Evolutionary conservation across 2,888 invertebrate genomes (phyloP).

Genomic region (Ashinkailepas kermadecensis): DNA sequence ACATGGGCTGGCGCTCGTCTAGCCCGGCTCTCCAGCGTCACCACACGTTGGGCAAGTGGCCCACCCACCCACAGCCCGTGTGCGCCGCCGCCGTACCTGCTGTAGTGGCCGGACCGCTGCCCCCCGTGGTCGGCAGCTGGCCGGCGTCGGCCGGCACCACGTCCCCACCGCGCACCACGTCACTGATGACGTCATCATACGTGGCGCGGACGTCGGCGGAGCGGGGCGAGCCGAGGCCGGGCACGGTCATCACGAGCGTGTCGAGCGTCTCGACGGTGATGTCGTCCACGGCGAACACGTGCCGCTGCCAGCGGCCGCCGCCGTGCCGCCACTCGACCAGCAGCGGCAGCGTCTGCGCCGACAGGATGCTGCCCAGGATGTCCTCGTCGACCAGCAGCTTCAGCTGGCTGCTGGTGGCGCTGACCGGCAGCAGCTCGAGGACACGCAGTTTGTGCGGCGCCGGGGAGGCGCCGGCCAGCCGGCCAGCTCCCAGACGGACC

Average conservation of each 20-base stretch:
- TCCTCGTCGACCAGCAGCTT: neutral
- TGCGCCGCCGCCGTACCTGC: neutral
- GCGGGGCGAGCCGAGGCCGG: neutral
- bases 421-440: neutral
- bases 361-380: slow-evolving; percentile 7
- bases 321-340: neutral
- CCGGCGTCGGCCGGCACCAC: neutral
- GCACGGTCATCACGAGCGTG: slow-evolving; percentile 14
- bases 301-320: neutral
- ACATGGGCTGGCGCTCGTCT: no score
- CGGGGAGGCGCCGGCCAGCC: neutral
- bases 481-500: neutral
- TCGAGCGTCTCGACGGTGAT: neutral
- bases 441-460: neutral
- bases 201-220: neutral
- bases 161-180: neutral
- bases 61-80: no score
- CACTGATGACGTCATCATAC: neutral
- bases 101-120: neutral
- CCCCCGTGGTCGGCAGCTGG: neutral
- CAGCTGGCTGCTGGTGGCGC: neutral
- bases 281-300: neutral
- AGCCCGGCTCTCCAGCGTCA: no score
- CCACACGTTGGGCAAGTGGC: no score
- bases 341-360: slow-evolving; percentile 4